Evolutionary conservation across 2,888 invertebrate genomes (phyloP).

Genomic region (Steromphala cineraria): DNA sequence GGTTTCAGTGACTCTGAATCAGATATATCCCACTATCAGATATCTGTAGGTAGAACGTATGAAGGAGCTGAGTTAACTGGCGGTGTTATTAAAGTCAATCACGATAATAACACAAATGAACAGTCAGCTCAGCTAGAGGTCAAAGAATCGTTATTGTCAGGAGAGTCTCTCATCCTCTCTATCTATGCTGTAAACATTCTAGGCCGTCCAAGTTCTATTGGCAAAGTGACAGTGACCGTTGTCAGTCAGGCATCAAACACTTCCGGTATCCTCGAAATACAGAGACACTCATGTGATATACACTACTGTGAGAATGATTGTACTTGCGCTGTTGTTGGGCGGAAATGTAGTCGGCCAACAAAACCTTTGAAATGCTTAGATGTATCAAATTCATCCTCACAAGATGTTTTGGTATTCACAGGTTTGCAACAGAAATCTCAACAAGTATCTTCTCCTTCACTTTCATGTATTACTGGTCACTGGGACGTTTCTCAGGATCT

Average conservation of each 20-base stretch:
- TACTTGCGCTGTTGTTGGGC: slow-evolving; percentile 18
- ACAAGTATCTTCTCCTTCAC: background rate
- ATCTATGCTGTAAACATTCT: slow-evolving; percentile 4
- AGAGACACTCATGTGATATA: slow-evolving; percentile 23
- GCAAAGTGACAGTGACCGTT: slow-evolving; percentile 34
- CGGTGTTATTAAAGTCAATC: background rate
- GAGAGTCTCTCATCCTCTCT: slow-evolving; percentile 28
- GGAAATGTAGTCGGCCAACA: background rate
- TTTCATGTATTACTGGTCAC: background rate
- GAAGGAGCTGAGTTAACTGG: background rate
- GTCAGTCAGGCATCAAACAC: background rate
- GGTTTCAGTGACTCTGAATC: slow-evolving; percentile 11
- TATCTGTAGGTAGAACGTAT: slow-evolving; percentile 1
- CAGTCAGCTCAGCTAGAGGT: slow-evolving; percentile 10
- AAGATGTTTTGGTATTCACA: background rate
- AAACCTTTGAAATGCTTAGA: background rate
- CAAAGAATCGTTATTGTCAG: background rate
- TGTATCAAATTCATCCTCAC: background rate
- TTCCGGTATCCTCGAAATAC: slow-evolving; percentile 2
- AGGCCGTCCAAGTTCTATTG: slow-evolving; percentile 30
- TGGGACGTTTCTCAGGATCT: background rate
- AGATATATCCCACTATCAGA: background rate
- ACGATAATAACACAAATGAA: background rate
- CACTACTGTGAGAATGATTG: slow-evolving; percentile 23
- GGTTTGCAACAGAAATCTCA: background rate